phyloP scores from a whole-genome alignment of 2,888 invertebrate genomes.

The Sphaerophoria rueppellii region DNA sequence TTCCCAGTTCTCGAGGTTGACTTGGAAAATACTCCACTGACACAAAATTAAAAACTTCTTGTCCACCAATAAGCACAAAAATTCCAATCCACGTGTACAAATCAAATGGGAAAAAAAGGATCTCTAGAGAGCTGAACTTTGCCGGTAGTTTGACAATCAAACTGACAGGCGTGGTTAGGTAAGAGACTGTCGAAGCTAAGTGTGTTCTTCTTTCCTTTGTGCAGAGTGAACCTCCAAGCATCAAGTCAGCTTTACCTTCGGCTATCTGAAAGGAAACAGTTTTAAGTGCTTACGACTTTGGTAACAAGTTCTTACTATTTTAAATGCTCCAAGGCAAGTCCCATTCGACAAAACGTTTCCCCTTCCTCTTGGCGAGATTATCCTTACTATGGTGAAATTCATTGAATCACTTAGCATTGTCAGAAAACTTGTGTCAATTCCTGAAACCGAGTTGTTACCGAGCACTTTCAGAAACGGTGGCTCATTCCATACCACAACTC shows the following conservation, averaged over 20 bases:
- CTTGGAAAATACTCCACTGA: not conserved
- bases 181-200: conserved; percentile 2
- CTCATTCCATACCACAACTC: conserved; percentile 8
- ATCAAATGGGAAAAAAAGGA: conserved; percentile 37
- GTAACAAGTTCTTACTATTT: not conserved
- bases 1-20: too few species aligned
- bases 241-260: not conserved
- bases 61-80: not conserved
- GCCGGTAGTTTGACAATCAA: conserved; percentile 6
- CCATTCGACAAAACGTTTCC: not conserved
- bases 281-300: too few species aligned
- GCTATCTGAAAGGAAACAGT: not conserved
- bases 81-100: conserved; percentile 3
- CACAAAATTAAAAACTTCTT: not conserved
- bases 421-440: not conserved
- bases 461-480: not conserved
- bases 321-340: not conserved
- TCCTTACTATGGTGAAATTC: not conserved
- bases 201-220: not conserved
- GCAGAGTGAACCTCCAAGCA: conserved; percentile 14
- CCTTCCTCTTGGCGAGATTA: not conserved
- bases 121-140: conserved; percentile 3
- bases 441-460: not conserved
- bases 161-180: not conserved
- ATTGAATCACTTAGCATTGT: not conserved